A percentile compares a stretch with the other conserved stretches of the same genome.
phyloP scores from a whole-genome alignment of 1,140 invertebrate species.

The Diprion similis region DNA sequence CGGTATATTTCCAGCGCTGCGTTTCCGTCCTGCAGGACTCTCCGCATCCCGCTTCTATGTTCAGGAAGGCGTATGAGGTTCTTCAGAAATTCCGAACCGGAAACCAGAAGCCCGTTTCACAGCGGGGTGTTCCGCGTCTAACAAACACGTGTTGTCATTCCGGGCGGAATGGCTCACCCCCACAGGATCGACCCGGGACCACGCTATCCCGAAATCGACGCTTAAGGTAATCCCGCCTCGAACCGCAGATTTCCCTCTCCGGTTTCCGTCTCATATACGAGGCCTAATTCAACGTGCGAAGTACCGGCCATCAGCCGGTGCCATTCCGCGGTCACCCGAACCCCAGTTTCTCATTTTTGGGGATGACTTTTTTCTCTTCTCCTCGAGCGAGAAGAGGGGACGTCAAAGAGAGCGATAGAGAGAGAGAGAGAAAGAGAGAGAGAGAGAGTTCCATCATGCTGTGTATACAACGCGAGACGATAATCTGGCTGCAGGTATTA shows the following conservation, averaged over 20 bases:
- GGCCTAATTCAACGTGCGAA: constrained; percentile 12
- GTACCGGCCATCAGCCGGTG: background rate
- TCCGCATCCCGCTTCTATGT: constrained; percentile 8
- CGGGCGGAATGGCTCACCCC: constrained; percentile 26
- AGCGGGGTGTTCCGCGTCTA: background rate
- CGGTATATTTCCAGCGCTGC: too few species aligned
- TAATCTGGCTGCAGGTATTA: too few species aligned
- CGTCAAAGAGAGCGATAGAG: background rate
- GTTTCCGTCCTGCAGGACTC: background rate
- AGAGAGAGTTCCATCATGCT: constrained; percentile 10
- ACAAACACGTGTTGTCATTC: constrained; percentile 32
- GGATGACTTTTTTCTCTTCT: constrained; percentile 9
- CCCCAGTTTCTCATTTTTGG: background rate
- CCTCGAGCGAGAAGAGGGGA: constrained; percentile 4
- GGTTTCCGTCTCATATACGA: constrained; percentile 13
- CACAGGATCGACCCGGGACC: constrained; percentile 11
- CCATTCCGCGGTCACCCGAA: background rate
- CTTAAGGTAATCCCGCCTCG: constrained; percentile 31
- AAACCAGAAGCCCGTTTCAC: background rate
- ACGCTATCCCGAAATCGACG: constrained; percentile 20
- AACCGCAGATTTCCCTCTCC: constrained; percentile 26
- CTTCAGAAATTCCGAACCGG: constrained; percentile 24
- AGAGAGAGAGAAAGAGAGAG: background rate
- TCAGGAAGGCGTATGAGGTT: constrained; percentile 33
- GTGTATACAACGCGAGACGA: too few species aligned